phyloP scores from a whole-genome alignment of 2,113 vertebrate genomes.

The Stegastes partitus region DNA sequence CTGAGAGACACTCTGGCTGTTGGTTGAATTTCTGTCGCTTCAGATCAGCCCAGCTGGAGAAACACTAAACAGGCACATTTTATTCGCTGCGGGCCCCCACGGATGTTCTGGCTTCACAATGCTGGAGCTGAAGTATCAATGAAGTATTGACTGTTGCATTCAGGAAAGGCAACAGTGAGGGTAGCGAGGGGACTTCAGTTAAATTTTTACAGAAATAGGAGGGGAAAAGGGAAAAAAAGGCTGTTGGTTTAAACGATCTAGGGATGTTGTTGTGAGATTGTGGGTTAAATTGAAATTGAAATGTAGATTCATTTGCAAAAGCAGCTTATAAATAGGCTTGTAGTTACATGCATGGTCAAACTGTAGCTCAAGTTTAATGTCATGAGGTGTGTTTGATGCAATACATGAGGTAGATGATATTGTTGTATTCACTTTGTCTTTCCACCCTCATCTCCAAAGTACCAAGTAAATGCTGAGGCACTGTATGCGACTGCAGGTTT shows the following conservation, averaged over 20 bases:
- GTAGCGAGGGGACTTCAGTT: conserved; percentile 34
- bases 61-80: conserved; percentile 79
- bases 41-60: conserved; percentile 81
- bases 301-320: conserved; percentile 4
- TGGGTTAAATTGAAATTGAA: neutral
- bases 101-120: conserved; percentile 70
- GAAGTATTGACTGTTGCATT: conserved; percentile 71
- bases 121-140: conserved; percentile 63
- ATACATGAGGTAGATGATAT: neutral
- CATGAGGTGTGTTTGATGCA: neutral
- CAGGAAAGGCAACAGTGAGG: conserved; percentile 32
- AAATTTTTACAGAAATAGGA: conserved; percentile 12
- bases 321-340: neutral
- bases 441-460: neutral
- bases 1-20: conserved; percentile 77
- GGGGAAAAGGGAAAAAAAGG: conserved; percentile 7
- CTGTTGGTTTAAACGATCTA: conserved; percentile 7
- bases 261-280: conserved; percentile 11
- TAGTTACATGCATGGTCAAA: neutral
- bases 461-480: conserved; percentile 4
- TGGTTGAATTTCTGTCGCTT: conserved; percentile 80
- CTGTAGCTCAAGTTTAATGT: neutral
- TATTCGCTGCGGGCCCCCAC: conserved; percentile 53
- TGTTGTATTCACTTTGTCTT: neutral
- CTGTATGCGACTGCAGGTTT: neutral